Evolutionary conservation across 2,113 vertebrate species (phyloP).

Genomic region (Corythoichthys intestinalis): DNA sequence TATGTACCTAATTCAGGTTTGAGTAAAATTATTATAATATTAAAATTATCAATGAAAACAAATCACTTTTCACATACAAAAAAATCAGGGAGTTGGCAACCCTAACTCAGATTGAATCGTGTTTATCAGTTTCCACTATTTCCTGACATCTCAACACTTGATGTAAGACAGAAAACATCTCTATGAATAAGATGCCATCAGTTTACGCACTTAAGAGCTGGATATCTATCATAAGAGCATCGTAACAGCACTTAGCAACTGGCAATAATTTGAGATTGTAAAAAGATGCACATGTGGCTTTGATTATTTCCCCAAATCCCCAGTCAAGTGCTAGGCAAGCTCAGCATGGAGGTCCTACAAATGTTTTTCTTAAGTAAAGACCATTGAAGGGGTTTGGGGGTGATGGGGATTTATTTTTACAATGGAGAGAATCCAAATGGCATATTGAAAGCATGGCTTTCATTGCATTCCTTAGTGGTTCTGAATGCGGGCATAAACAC

Average conservation of each 20-base stretch:
- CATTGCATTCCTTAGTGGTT: slow-evolving; percentile 38
- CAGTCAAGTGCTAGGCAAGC: slow-evolving; percentile 20
- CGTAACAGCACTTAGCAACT: neutral
- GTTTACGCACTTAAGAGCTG: neutral
- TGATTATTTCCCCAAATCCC: slow-evolving; percentile 26
- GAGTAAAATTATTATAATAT: too few species aligned
- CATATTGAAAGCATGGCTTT: slow-evolving; percentile 24
- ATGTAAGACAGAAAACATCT: slow-evolving; percentile 10
- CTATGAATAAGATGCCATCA: slow-evolving; percentile 7
- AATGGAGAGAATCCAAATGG: slow-evolving; percentile 26
- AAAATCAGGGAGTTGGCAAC: too few species aligned
- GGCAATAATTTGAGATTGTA: slow-evolving; percentile 2
- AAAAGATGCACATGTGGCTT: slow-evolving; percentile 13
- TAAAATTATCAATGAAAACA: too few species aligned
- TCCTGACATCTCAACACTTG: neutral
- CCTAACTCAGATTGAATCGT: slow-evolving; percentile 12
- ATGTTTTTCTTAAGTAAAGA: slow-evolving; percentile 38
- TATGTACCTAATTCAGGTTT: too few species aligned
- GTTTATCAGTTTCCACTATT: neutral
- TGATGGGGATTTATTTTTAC: slow-evolving; percentile 52
- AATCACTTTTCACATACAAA: too few species aligned
- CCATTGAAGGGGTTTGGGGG: slow-evolving; percentile 5
- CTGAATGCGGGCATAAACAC: slow-evolving; percentile 14
- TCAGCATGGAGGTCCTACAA: slow-evolving; percentile 23
- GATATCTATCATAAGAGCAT: slow-evolving; percentile 6